These are phyloP conservation scores for Calliphora vicina DNA, from an alignment of 1,140 invertebrate species.

Conservation along the genomic window DNA sequence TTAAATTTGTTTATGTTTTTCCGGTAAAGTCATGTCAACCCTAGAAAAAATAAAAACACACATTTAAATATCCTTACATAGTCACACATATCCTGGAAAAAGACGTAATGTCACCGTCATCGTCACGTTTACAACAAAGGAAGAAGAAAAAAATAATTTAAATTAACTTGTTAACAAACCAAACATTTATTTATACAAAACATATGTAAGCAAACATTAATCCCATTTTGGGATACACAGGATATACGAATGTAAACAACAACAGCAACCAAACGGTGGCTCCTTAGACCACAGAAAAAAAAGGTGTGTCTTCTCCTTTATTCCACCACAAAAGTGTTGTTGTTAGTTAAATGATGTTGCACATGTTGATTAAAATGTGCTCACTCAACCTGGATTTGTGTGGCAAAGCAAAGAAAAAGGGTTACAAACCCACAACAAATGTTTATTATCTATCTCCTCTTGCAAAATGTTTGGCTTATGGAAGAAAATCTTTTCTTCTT, in stretches of 20 bases:
- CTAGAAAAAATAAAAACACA: not conserved
- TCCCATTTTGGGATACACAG: not conserved
- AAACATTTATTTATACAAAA: not conserved
- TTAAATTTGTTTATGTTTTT: not conserved
- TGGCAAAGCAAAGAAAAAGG: not conserved
- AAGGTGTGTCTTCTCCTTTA: constrained; percentile 2
- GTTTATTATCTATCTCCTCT: not conserved
- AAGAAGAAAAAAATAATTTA: not conserved
- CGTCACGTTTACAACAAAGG: not conserved
- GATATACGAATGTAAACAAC: no score
- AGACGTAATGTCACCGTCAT: not conserved
- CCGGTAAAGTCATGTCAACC: constrained; percentile 20
- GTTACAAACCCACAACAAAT: not conserved
- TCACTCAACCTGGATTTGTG: not conserved
- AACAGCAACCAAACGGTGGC: not conserved
- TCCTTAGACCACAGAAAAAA: not conserved
- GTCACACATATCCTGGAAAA: not conserved
- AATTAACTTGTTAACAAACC: constrained; percentile 25
- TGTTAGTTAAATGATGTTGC: not conserved
- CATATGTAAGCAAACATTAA: constrained; percentile 9
- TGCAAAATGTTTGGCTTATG: no score
- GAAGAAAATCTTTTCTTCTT: not conserved
- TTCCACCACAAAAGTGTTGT: not conserved
- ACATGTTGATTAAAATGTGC: not conserved
- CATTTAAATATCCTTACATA: not conserved